Conservation (phyloP, 1,140 invertebrate genomes). For the Cheumatopsyche charites region DNA sequence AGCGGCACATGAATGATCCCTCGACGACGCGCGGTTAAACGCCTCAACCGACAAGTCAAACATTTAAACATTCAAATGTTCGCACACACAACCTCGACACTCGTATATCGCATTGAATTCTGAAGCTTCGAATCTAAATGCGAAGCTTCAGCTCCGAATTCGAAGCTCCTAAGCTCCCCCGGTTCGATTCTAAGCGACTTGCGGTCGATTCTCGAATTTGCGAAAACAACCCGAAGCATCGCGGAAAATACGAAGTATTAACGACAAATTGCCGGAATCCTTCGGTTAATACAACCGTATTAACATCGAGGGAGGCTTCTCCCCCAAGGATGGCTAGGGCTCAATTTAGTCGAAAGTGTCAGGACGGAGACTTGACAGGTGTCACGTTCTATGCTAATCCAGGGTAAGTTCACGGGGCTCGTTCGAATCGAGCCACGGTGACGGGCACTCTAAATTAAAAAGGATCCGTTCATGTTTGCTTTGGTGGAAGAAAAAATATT, state of each 20-base stretch:
- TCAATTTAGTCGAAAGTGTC: slow-evolving; percentile 22
- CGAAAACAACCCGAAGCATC: neutral
- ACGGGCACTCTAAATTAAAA: slow-evolving; percentile 16
- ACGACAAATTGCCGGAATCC: slow-evolving; percentile 10
- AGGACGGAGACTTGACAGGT: slow-evolving; percentile 16
- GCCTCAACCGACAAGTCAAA: too few species aligned
- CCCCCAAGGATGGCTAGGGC: neutral
- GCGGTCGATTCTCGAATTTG: too few species aligned
- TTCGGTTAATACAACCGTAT: neutral
- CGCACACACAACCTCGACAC: too few species aligned
- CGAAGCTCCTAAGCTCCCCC: too few species aligned
- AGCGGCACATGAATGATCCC: too few species aligned
- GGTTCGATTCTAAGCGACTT: too few species aligned
- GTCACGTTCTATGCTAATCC: slow-evolving; percentile 36
- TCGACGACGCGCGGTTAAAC: too few species aligned
- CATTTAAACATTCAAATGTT: too few species aligned
- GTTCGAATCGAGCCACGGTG: neutral
- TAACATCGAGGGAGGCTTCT: neutral
- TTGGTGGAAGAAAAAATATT: slow-evolving; percentile 5
- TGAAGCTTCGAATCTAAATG: too few species aligned
- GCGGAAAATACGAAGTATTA: slow-evolving; percentile 4
- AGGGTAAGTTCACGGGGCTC: neutral
- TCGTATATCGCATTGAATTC: too few species aligned
- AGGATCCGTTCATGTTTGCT: neutral
- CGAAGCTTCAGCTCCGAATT: too few species aligned